These are phyloP conservation scores for Mellilla xanthometata DNA, from an alignment of 2,888 invertebrate species.

Conservation along the genomic window DNA sequence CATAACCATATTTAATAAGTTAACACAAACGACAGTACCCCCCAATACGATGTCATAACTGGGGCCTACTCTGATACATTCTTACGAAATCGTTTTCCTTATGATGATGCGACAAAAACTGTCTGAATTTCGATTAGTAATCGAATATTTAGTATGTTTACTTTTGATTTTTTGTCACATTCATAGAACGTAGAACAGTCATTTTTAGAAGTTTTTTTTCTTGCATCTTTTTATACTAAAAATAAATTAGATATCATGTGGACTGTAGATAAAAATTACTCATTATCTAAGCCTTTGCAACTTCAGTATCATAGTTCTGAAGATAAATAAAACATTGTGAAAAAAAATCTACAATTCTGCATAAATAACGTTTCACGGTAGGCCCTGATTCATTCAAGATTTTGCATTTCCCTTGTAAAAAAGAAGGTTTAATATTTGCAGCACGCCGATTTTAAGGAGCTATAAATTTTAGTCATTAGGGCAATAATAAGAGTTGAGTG, in stretches of 20 bases:
- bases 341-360: too few species aligned
- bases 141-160: too few species aligned
- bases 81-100: not conserved
- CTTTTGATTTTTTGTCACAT: too few species aligned
- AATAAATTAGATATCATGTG: too few species aligned
- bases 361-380: conserved; percentile 21
- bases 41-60: conserved; percentile 40
- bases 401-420: conserved; percentile 46
- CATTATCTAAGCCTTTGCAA: too few species aligned
- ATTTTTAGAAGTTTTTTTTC: too few species aligned
- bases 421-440: conserved; percentile 71
- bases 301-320: too few species aligned
- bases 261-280: too few species aligned
- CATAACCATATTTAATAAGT: conserved; percentile 40
- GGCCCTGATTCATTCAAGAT: conserved; percentile 30
- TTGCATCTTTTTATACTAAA: too few species aligned
- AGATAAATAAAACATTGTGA: too few species aligned
- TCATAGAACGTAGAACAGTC: too few species aligned
- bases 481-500: conserved; percentile 77
- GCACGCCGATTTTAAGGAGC: conserved; percentile 75
- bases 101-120: not conserved
- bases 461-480: conserved; percentile 81
- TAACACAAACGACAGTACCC: conserved; percentile 40
- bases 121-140: too few species aligned
- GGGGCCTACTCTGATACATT: conserved; percentile 14